Conservation (phyloP, 2,797 vertebrate genomes). For the Periophthalmus magnuspinnatus region DNA sequence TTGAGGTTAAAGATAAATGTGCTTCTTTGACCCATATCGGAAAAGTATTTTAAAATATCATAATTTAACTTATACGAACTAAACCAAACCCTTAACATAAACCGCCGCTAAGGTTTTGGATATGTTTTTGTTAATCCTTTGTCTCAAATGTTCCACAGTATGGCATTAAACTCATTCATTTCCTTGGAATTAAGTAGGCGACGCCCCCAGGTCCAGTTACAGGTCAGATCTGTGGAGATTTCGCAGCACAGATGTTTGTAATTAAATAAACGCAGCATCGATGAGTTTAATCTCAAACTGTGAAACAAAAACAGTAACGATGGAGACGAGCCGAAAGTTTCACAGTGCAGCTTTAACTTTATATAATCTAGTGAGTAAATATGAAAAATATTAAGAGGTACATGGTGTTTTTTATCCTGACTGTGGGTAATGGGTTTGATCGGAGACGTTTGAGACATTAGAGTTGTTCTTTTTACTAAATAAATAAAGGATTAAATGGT, state of each 20-base stretch:
- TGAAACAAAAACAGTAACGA: not conserved
- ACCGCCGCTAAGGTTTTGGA: not conserved
- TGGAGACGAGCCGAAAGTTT: not conserved
- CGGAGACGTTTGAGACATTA: too few relatives aligned
- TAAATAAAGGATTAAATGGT: not conserved
- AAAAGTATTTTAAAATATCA: not conserved
- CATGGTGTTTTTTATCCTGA: too few relatives aligned
- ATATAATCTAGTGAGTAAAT: not conserved
- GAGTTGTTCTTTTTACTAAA: not conserved
- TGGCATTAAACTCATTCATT: not conserved
- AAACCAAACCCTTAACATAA: too few relatives aligned
- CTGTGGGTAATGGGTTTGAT: too few relatives aligned
- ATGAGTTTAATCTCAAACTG: not conserved
- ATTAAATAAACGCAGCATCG: not conserved
- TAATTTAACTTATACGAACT: not conserved
- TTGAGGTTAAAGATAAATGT: not conserved
- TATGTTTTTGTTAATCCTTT: too few relatives aligned
- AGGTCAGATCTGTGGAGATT: not conserved
- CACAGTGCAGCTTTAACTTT: not conserved
- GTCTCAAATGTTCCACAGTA: not conserved
- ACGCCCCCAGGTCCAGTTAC: too few relatives aligned
- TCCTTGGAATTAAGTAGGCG: too few relatives aligned
- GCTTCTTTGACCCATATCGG: not conserved
- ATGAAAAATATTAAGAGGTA: not conserved
- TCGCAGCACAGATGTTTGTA: too few relatives aligned